Base-by-base conservation (phyloP, 2,797 vertebrate species). In the Mallotus villosus region DNA sequence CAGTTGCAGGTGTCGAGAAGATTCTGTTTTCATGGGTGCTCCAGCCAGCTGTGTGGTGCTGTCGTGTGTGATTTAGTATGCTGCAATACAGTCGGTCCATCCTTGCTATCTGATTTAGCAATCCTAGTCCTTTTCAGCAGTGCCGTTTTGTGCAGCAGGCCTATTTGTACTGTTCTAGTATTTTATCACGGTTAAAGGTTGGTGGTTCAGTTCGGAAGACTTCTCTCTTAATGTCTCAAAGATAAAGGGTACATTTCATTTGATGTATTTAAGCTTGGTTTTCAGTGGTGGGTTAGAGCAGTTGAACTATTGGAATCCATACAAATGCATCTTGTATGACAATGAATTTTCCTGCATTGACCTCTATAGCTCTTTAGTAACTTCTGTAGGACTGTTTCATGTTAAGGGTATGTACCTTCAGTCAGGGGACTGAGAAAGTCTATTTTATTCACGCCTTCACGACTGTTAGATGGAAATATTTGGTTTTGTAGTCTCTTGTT, bases 1-100 rank as follows among this genome's bases (percentile, higher is more conserved):
- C 22, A 49, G 34, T 59, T 16, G 68, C 68, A 61, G 58, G 68
- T 70, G 68, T 29, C 27, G n/a, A 46, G 67, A 69, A 27, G 16
- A 37, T 29, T 17, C 12, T 1, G 68, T 61, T 60, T 34, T 70
- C 57, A 46, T 49, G 22, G 57, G 57, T 46, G 21, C 41, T 60
- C 2, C 12, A 22, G 55, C 29, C 21, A 12, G n/a, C 41, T 3
- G 41, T 14, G 46, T 24, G 32, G 57, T n/a, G 22, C 19, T 34
- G 22, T 51, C 21, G 21, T 7, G 2, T 67, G 25, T 27, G 19
- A 34, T 67, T 67, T 32, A 53, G 49, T 29, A 67, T 55, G 66
- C 49, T 27, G 27, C 66, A 25, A 59, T 27, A 49, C 19, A 67
- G n/a, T 32, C 8, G 19, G 49, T 12, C 3, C 19, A n/a, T 17